These are phyloP conservation scores for Calosoma granatense DNA, from an alignment of 1,140 invertebrate genomes.

Conservation along the genomic window DNA sequence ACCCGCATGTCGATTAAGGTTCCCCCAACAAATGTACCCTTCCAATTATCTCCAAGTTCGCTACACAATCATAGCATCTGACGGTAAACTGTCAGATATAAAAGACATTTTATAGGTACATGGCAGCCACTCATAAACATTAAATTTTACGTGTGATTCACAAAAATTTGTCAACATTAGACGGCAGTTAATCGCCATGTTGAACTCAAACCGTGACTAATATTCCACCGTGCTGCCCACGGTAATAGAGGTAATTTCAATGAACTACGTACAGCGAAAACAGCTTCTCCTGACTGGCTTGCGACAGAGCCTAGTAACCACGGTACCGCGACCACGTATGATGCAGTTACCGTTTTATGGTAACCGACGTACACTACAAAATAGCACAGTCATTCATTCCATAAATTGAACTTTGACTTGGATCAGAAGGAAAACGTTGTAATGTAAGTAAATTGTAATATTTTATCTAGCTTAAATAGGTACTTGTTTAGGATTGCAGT, in stretches of 20 bases:
- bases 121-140: too few relatives aligned
- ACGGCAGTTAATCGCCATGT: constrained; percentile 2
- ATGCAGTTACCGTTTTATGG: not conserved
- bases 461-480: not conserved
- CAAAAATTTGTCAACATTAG: constrained; percentile 5
- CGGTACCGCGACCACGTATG: not conserved
- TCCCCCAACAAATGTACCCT: too few relatives aligned
- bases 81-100: too few relatives aligned
- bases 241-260: not conserved
- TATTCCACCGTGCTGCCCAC: not conserved
- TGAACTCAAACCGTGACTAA: constrained; percentile 5
- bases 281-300: not conserved
- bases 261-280: not conserved
- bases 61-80: too few relatives aligned
- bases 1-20: too few relatives aligned
- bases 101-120: too few relatives aligned
- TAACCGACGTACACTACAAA: not conserved
- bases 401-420: not conserved
- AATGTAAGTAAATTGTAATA: not conserved
- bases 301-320: not conserved
- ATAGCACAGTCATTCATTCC: too few relatives aligned
- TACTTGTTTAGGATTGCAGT: not conserved
- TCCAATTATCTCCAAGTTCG: too few relatives aligned
- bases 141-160: too few relatives aligned
- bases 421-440: not conserved